Base-by-base conservation (phyloP, 2,888 invertebrate species). In the Rhopalosiphum nymphaeae region DNA sequence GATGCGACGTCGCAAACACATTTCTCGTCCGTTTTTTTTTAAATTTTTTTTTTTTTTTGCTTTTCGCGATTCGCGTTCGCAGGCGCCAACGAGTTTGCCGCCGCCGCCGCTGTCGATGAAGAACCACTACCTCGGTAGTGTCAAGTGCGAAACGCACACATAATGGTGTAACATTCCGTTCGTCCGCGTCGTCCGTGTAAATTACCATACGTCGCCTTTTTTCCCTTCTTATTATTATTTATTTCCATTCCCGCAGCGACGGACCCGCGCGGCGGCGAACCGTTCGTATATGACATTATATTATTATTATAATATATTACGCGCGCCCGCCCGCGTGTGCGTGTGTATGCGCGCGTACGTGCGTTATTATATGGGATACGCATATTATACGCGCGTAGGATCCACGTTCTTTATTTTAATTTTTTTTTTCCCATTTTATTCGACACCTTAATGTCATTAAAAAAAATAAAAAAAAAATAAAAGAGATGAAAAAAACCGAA, bases 131-230 rank as follows among this genome's bases (percentile, higher is more conserved):
- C n/a, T n/a, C 36, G n/a, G 16, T 36, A 29, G 53, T 85, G 84
- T 56, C 53, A 85, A 91, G 85, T 85, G 91, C 85, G 91, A 91
- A 61, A 84, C 44, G 9, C 44, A 84, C 49, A 16, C 26, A 46
- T 56, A 56, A 78, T 78, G 91, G 49, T 87, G 61, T 92, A 87
- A 67, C 92, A 87, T 92, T 92, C 92, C 92, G 61, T 11, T 46
- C 42, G 42, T 56, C 78, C 85, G n/a, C 16, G 92, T 61, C 61
- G 61, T 57, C 49, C 49, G 61, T 57, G 87, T 92, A 49, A 92
- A 92, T 92, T 92, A 92, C 87, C 92, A 92, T 92, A 92, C 56
- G 92, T 92, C 87, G 92, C 67, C 36, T 92, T 87, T 88, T 91
- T 91, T 90, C 49, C 61, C 61, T 87, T 36, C 49, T 88, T 13